Evolutionary conservation across 2,888 invertebrate species (phyloP).

Genomic region (Hirtodrosophila alboralis): DNA sequence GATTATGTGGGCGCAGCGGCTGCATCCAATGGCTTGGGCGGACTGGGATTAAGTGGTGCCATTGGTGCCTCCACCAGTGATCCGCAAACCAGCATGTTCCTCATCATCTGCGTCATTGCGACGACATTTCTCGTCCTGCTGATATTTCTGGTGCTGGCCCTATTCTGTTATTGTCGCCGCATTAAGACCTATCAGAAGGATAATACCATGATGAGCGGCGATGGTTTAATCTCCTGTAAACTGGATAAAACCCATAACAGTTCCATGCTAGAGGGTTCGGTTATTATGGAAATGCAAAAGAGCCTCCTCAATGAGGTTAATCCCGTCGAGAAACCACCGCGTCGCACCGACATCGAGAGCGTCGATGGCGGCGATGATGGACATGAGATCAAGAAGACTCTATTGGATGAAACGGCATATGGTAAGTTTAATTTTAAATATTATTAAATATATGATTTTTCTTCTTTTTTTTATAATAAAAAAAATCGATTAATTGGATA

Average conservation of each 20-base stretch:
- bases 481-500: too few species aligned
- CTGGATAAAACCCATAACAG: slow-evolving; percentile 87
- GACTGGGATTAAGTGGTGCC: slow-evolving; percentile 83
- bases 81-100: slow-evolving; percentile 83
- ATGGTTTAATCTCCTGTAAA: slow-evolving; percentile 82
- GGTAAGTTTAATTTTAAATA: slow-evolving; percentile 85
- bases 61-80: slow-evolving; percentile 83
- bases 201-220: slow-evolving; percentile 83
- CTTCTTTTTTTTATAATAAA: too few species aligned
- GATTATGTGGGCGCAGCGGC: slow-evolving; percentile 70
- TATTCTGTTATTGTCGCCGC: slow-evolving; percentile 85
- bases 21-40: slow-evolving; percentile 68
- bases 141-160: slow-evolving; percentile 85
- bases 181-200: slow-evolving; percentile 86
- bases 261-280: slow-evolving; percentile 90
- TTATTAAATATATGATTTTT: too few species aligned
- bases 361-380: slow-evolving; percentile 91
- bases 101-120: slow-evolving; percentile 85
- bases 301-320: slow-evolving; percentile 93
- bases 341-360: slow-evolving; percentile 90
- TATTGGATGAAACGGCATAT: slow-evolving; percentile 92
- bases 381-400: slow-evolving; percentile 91
- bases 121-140: slow-evolving; percentile 86
- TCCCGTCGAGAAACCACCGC: slow-evolving; percentile 92
- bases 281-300: slow-evolving; percentile 93